phyloP scores from a whole-genome alignment of 1,140 invertebrate genomes.

The Telenomus remus region DNA sequence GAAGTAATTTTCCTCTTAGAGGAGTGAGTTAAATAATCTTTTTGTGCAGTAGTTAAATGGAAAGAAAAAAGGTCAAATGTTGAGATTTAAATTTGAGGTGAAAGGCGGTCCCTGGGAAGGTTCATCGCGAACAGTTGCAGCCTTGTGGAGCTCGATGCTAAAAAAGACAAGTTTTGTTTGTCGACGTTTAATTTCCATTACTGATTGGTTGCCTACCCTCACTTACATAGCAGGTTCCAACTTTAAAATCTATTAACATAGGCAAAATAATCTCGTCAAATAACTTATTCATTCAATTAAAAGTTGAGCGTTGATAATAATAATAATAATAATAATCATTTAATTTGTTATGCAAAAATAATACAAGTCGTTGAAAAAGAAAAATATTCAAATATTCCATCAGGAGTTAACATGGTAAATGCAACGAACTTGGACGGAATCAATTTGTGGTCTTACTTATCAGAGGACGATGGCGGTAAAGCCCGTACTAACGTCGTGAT shows the following conservation, averaged over 20 bases:
- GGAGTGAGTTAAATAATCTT: constrained; percentile 83
- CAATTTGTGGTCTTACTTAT: constrained; percentile 81
- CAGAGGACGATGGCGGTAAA: constrained; percentile 69
- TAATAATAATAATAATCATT: too few species aligned
- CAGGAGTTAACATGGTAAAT: constrained; percentile 46
- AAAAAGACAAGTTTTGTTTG: constrained; percentile 78
- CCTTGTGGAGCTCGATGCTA: constrained; percentile 85
- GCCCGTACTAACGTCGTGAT: constrained; percentile 81
- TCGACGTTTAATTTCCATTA: constrained; percentile 85
- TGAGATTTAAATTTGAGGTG: constrained; percentile 72
- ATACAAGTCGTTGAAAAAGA: too few species aligned
- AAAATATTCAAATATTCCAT: too few species aligned
- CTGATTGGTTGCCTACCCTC: constrained; percentile 91
- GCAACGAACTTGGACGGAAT: constrained; percentile 80
- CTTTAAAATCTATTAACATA: background rate
- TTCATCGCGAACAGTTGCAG: constrained; percentile 83
- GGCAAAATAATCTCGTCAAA: background rate
- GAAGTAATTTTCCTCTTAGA: constrained; percentile 90
- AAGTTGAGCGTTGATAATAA: too few species aligned
- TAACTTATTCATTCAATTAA: constrained; percentile 1
- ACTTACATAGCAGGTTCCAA: constrained; percentile 77
- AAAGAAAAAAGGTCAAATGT: too few species aligned
- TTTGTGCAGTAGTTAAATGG: too few species aligned
- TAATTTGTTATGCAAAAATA: too few species aligned
- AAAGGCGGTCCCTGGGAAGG: constrained; percentile 92